Percentiles rank a stretch among this genome's conserved stretches.
Conservation (phyloP, 1,140 invertebrate species). For the Leptinotarsa lineolata region DNA sequence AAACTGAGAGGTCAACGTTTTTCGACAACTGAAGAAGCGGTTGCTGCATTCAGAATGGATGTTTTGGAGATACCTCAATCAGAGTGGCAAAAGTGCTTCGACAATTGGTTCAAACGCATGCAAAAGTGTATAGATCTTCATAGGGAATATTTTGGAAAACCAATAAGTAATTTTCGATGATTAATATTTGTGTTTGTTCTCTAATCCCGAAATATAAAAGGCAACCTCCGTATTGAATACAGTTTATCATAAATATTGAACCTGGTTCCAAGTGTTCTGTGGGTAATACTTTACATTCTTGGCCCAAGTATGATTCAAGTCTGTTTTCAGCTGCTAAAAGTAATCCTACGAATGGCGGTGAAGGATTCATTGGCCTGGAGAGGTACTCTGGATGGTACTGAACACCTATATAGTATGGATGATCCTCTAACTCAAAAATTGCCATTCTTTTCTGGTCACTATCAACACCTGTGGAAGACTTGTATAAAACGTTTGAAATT, state of each 20-base stretch:
- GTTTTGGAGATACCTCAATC: too few relatives aligned
- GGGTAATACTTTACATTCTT: conserved; percentile 62
- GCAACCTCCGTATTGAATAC: background rate
- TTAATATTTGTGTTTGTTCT: too few relatives aligned
- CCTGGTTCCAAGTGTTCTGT: conserved; percentile 36
- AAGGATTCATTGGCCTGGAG: conserved; percentile 89
- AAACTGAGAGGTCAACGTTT: too few relatives aligned
- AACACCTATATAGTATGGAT: conserved; percentile 93
- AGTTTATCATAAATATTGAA: conserved; percentile 46
- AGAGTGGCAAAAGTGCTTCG: too few relatives aligned
- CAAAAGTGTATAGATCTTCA: too few relatives aligned
- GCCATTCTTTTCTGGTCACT: conserved; percentile 81
- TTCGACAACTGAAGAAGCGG: too few relatives aligned
- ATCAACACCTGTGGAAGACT: conserved; percentile 62
- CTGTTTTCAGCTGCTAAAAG: conserved; percentile 84
- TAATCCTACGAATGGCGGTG: conserved; percentile 93
- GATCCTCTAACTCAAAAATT: conserved; percentile 72
- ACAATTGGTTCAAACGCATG: too few relatives aligned
- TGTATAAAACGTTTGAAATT: too few relatives aligned
- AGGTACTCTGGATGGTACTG: conserved; percentile 99
- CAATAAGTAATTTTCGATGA: too few relatives aligned
- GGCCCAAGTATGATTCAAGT: conserved; percentile 71
- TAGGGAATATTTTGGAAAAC: too few relatives aligned
- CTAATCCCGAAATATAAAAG: too few relatives aligned
- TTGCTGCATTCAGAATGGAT: too few relatives aligned